A percentile compares a stretch with the other conserved stretches of the same genome.
Evolutionary conservation across 1,140 invertebrate genomes (phyloP).

Genomic region (Drosophila melanogaster): DNA sequence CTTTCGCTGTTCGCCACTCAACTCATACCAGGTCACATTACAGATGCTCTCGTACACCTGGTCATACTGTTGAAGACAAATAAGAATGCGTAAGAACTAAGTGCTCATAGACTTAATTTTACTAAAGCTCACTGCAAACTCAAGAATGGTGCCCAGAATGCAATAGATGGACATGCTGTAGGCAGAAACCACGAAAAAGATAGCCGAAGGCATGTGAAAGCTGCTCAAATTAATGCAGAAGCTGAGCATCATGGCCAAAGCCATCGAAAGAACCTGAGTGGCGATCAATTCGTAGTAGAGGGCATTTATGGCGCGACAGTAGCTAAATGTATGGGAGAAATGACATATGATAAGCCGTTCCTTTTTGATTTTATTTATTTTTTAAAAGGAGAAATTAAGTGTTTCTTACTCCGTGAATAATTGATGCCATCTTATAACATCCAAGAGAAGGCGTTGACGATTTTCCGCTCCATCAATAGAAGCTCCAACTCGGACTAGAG

Average conservation of each 20-base stretch:
- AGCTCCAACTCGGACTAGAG: background rate
- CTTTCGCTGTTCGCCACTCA: constrained; percentile 9
- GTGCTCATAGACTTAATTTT: background rate
- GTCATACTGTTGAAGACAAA: constrained; percentile 39
- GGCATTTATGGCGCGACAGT: constrained; percentile 41
- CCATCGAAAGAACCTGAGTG: constrained; percentile 52
- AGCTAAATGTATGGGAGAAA: constrained; percentile 15
- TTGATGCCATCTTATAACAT: constrained; percentile 68
- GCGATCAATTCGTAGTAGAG: constrained; percentile 56
- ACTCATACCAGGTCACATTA: constrained; percentile 50
- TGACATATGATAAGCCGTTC: no score
- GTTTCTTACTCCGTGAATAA: constrained; percentile 45
- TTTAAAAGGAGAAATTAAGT: no score
- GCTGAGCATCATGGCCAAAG: constrained; percentile 42
- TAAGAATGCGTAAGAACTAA: background rate
- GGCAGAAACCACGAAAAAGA: constrained; percentile 50
- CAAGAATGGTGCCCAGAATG: constrained; percentile 63
- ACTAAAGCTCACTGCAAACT: constrained; percentile 46
- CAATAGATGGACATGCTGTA: constrained; percentile 67
- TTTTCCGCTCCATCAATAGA: background rate
- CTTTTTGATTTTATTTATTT: no score
- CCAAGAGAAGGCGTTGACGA: constrained; percentile 24
- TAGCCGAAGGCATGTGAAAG: constrained; percentile 49
- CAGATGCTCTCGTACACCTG: constrained; percentile 48
- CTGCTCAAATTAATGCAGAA: constrained; percentile 47